These are phyloP conservation scores for Artemia sp. DNA, from an alignment of 2,888 invertebrate species.

Conservation along the genomic window DNA sequence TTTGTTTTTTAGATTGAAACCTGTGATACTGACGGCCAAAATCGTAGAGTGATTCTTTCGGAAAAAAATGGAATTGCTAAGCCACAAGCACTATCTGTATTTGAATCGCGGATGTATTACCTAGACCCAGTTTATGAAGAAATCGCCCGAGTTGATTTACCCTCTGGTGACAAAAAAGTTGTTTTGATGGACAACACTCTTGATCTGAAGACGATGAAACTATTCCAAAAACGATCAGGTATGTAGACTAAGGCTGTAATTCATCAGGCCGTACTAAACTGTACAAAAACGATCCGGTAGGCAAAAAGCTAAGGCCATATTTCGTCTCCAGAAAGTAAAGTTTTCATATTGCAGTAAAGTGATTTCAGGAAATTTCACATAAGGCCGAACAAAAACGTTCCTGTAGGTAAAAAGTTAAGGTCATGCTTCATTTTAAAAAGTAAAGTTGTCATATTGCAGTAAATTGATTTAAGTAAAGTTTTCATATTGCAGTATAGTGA, in stretches of 20 bases:
- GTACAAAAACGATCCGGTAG: too few relatives aligned
- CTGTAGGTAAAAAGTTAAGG: too few relatives aligned
- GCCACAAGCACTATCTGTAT: constrained; percentile 63
- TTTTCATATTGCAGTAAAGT: too few relatives aligned
- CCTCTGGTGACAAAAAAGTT: constrained; percentile 56
- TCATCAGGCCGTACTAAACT: too few relatives aligned
- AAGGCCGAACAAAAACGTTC: too few relatives aligned
- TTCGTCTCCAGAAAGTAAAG: too few relatives aligned
- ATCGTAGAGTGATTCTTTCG: constrained; percentile 47
- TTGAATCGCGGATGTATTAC: constrained; percentile 64
- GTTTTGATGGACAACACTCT: constrained; percentile 64
- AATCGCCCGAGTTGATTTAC: constrained; percentile 63
- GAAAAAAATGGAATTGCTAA: constrained; percentile 51
- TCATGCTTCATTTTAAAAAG: too few relatives aligned
- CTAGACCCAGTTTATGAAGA: constrained; percentile 78
- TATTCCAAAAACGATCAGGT: constrained; percentile 63
- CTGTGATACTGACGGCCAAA: constrained; percentile 42
- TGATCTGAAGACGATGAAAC: constrained; percentile 66
- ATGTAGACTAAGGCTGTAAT: constrained; percentile 24
- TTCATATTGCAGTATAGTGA: too few relatives aligned
- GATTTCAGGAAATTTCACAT: too few relatives aligned
- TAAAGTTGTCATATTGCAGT: too few relatives aligned
- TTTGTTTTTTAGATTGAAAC: constrained; percentile 29
- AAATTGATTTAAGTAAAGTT: too few relatives aligned
- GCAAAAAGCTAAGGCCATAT: too few relatives aligned